Evolutionary conservation across 2,113 vertebrate species (phyloP).

Genomic region (Amphiprion ocellaris): DNA sequence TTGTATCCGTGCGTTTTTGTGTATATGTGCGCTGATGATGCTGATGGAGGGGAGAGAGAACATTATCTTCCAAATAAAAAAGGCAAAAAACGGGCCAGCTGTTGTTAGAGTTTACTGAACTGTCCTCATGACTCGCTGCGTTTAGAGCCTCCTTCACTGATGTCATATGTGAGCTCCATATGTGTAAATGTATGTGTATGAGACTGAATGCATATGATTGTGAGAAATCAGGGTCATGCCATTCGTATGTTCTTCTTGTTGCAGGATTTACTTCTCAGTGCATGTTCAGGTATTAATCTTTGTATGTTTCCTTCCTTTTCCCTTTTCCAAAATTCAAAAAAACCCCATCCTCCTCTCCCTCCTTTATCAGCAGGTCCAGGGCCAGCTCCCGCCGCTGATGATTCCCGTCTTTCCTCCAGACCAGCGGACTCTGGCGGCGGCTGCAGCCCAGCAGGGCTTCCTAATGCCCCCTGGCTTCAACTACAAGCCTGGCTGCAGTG

Average conservation of each 20-base stretch:
- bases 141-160: background rate
- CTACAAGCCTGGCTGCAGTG: slow-evolving; percentile 99
- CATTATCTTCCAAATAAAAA: slow-evolving; percentile 65
- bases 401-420: slow-evolving; percentile 98
- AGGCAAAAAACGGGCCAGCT: slow-evolving; percentile 83
- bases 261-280: background rate
- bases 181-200: slow-evolving; percentile 24
- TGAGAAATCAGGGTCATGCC: background rate
- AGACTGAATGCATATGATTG: slow-evolving; percentile 31
- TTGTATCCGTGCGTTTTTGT: slow-evolving; percentile 30
- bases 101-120: slow-evolving; percentile 82
- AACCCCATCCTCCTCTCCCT: slow-evolving; percentile 33
- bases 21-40: background rate
- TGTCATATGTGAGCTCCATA: slow-evolving; percentile 27
- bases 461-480: slow-evolving; percentile 98
- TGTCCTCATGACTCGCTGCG: slow-evolving; percentile 75
- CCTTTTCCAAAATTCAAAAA: background rate
- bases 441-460: slow-evolving; percentile 97
- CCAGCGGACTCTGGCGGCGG: slow-evolving; percentile 97
- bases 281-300: background rate
- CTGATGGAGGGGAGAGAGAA: slow-evolving; percentile 29
- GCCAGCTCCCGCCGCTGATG: slow-evolving; percentile 97
- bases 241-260: background rate
- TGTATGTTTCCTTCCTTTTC: background rate
- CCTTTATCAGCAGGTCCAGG: slow-evolving; percentile 94